Evolutionary conservation across 2,888 invertebrate genomes (phyloP), one percentile per base, ranked within the genome.

Genomic region (Apamea anceps): DNA sequence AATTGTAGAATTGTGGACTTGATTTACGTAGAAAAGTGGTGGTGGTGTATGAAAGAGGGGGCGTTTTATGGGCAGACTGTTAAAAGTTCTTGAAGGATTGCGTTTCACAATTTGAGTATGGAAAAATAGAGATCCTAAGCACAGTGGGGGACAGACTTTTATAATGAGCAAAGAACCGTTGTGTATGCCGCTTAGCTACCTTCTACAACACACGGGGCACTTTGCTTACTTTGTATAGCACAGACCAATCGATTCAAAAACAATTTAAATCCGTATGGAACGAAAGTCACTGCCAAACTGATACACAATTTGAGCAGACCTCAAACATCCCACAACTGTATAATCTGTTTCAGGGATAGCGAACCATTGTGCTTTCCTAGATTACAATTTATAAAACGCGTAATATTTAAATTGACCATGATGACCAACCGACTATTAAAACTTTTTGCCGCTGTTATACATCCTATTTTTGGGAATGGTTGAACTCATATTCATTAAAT

Each of bases 281-380:
- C 12, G 12, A 25, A 7, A 18, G 15, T 62, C 75, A 42, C 25
- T 62, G 32, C 2, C 45, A 28, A 79, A 82, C 79, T 85, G 75
- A 6, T n/a, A n/a, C 8, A 42, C 25, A 54, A 62, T 85, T 15
- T 57, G 45, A 45, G 54, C 48, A 68, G 45, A 51, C 15, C 10
- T 63, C 0, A 21, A 45, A 32, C 67, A 71, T 65, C 45, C 71
- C 60, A 80, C 65, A 51, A 13, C 3, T 8, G 42, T 48, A 73
- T 85, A 60, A 57, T 67, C 48, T 79, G 60, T 57, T 8, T 21
- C 72, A 80, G 80, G 54, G 65, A 25, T 86, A 32, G 13, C 0
- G 0, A 80, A 85, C 72, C 37, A 54, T 21, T n/a, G 21, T 2
- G 5, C 5, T n/a, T 18, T 7, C 12, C 1, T 15, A 42, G 6